Percentiles rank a stretch among this genome's conserved stretches.
These are phyloP conservation scores for Brachionus asplanchnoidis DNA, from an alignment of 1,140 invertebrate genomes.

Conservation along the genomic window DNA sequence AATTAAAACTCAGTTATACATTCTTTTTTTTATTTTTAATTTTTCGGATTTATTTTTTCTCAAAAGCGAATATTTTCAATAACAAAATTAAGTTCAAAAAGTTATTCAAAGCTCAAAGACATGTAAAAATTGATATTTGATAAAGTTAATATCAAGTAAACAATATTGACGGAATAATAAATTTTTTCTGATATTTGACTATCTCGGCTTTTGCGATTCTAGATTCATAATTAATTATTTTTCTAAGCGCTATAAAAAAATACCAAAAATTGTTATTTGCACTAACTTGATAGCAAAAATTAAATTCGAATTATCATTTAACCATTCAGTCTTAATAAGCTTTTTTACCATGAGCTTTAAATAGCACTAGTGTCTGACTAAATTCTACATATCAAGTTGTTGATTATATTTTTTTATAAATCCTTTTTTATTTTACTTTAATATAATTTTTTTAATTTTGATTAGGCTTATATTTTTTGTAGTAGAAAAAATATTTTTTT, in stretches of 20 bases:
- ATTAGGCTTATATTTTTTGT: no score
- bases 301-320: background rate
- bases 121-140: background rate
- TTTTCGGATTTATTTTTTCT: background rate
- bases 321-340: background rate
- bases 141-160: background rate
- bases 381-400: background rate
- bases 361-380: background rate
- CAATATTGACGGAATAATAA: background rate
- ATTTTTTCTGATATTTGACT: background rate
- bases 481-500: no score
- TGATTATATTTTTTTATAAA: background rate
- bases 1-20: no score
- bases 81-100: background rate
- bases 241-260: background rate
- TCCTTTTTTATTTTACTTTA: background rate
- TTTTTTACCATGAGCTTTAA: background rate
- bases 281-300: background rate
- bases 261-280: background rate
- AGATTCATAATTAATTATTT: background rate
- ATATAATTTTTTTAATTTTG: background rate
- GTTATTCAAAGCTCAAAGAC: background rate
- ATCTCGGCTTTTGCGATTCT: background rate
- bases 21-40: no score
- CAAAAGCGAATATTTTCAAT: background rate